Conservation (phyloP, 1,140 invertebrate genomes). For the Oscheius sp. region DNA sequence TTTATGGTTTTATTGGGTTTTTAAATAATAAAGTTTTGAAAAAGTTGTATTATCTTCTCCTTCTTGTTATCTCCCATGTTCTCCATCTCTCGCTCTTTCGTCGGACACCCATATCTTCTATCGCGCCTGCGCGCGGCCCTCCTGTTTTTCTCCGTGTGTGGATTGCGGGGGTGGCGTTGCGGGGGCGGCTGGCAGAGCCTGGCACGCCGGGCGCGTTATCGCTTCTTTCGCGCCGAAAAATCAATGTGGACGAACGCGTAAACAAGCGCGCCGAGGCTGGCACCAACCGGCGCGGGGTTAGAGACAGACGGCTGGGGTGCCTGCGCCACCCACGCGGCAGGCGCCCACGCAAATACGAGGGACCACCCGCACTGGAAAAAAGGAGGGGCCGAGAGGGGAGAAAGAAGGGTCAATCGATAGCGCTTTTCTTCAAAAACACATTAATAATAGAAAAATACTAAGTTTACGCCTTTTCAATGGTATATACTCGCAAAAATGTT, state of each 20-base stretch:
- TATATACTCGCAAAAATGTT: too few relatives aligned
- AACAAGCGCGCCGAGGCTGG: background rate
- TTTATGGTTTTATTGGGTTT: too few relatives aligned
- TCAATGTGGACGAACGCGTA: constrained; percentile 2
- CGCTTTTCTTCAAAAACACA: too few relatives aligned
- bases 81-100: background rate
- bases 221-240: background rate
- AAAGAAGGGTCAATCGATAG: too few relatives aligned
- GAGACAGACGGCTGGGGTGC: background rate
- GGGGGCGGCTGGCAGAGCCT: background rate
- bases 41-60: background rate
- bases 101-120: background rate
- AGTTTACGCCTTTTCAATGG: too few relatives aligned
- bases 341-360: background rate
- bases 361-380: background rate
- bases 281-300: constrained; percentile 1
- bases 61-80: background rate
- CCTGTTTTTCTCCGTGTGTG: background rate
- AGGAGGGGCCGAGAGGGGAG: background rate
- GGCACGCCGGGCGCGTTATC: background rate
- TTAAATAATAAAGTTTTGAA: too few relatives aligned
- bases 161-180: background rate
- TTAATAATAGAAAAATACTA: too few relatives aligned
- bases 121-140: background rate
- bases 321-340: background rate